Conservation (phyloP, 92 coral and sea anemone genomes). For the Isaurus tuberculatus region DNA sequence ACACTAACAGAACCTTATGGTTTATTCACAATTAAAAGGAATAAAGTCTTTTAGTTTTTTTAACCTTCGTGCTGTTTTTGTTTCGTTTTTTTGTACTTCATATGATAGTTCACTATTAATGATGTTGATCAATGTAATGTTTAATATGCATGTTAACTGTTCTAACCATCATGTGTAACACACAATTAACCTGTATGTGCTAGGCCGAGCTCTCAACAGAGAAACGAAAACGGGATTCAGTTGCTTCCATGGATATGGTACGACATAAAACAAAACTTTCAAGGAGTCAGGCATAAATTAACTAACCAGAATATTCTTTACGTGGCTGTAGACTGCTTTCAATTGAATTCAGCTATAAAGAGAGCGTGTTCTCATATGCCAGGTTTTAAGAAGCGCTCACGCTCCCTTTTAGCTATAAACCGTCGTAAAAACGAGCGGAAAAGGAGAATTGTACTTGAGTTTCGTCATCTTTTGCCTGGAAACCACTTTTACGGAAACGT, state of each 20-base stretch:
- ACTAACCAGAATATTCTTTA: not conserved
- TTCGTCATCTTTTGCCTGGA: not conserved
- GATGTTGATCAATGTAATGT: not conserved
- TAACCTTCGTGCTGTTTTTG: not conserved
- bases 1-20: not conserved
- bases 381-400: not conserved
- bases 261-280: not conserved
- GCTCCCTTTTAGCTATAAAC: not conserved
- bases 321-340: not conserved
- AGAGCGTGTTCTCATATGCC: not conserved
- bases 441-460: not conserved
- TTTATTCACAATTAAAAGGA: not conserved
- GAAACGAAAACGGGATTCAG: conserved; percentile 41
- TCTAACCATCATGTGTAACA: conserved; percentile 18
- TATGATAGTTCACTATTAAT: not conserved
- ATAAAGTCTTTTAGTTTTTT: too few species aligned
- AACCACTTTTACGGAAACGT: not conserved
- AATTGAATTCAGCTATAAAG: not conserved
- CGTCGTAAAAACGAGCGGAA: not conserved
- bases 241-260: conserved; percentile 48
- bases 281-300: not conserved
- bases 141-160: conserved; percentile 36
- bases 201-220: conserved; percentile 34
- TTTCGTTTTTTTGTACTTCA: not conserved
- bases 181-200: conserved; percentile 32